phyloP scores from a whole-genome alignment of 2,888 invertebrate genomes.

The Diploptera punctata region DNA sequence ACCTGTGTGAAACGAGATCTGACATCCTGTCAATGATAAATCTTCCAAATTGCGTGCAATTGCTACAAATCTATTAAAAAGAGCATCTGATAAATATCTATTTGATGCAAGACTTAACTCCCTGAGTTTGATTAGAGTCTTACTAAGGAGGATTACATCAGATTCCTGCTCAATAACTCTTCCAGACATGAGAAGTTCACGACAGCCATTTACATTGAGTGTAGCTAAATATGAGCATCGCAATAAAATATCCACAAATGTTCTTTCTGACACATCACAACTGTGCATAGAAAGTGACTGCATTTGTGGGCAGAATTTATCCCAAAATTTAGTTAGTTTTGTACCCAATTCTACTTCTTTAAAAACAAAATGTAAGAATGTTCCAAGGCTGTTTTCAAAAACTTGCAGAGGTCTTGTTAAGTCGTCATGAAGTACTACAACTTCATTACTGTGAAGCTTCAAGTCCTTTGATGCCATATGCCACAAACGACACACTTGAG shows the following conservation, averaged over 20 bases:
- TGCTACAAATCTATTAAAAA: constrained; percentile 69
- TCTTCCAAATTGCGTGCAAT: constrained; percentile 66
- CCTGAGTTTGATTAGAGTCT: constrained; percentile 61
- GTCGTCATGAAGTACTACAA: constrained; percentile 53
- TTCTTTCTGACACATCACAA: constrained; percentile 69
- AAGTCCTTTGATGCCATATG: constrained; percentile 69
- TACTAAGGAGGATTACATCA: constrained; percentile 58
- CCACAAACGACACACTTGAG: constrained; percentile 70
- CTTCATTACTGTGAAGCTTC: constrained; percentile 62
- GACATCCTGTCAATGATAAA: constrained; percentile 70
- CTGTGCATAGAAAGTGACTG: constrained; percentile 62
- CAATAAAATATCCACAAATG: constrained; percentile 65
- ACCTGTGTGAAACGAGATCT: constrained; percentile 73
- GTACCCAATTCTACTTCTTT: constrained; percentile 62
- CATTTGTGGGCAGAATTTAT: constrained; percentile 63
- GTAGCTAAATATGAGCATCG: constrained; percentile 63
- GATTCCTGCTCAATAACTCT: constrained; percentile 66
- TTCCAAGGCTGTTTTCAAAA: constrained; percentile 34
- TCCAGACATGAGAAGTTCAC: constrained; percentile 77
- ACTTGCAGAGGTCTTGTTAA: constrained; percentile 36
- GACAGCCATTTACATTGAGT: constrained; percentile 68
- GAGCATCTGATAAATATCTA: constrained; percentile 76
- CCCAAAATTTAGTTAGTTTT: constrained; percentile 62
- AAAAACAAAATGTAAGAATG: constrained; percentile 60
- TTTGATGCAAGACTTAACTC: constrained; percentile 69